These are phyloP conservation scores for Drosophila robusta DNA, from an alignment of 2,888 invertebrate genomes.

Conservation along the genomic window DNA sequence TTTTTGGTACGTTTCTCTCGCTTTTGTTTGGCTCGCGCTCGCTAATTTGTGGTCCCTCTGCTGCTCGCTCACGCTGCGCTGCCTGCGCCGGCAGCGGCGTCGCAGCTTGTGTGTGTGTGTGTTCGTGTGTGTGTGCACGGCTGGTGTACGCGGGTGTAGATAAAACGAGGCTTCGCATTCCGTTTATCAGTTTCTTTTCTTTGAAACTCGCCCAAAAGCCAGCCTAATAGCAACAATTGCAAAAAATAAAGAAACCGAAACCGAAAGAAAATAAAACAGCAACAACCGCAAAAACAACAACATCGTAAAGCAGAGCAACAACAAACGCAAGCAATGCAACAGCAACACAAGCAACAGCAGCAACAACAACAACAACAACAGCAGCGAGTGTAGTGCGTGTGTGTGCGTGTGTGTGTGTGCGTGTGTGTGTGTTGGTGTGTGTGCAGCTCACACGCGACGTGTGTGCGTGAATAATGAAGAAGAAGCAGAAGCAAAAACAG, in stretches of 20 bases:
- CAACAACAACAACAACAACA: slow-evolving; percentile 39
- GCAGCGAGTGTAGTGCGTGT: slow-evolving; percentile 63
- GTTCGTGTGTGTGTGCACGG: slow-evolving; percentile 5
- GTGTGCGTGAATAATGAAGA: slow-evolving; percentile 76
- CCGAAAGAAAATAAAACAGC: slow-evolving; percentile 8
- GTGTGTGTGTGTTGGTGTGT: slow-evolving; percentile 55
- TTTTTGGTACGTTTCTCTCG: background rate
- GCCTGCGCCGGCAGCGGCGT: slow-evolving; percentile 12
- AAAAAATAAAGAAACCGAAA: slow-evolving; percentile 3
- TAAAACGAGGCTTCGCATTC: slow-evolving; percentile 34
- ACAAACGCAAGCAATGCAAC: slow-evolving; percentile 30
- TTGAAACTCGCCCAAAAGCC: background rate
- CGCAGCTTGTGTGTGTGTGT: slow-evolving; percentile 11
- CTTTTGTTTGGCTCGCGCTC: slow-evolving; percentile 24
- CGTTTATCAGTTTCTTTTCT: slow-evolving; percentile 12
- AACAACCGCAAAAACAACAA: slow-evolving; percentile 10
- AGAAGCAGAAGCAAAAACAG: slow-evolving; percentile 75
- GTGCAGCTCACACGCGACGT: slow-evolving; percentile 65
- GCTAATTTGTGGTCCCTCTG: slow-evolving; percentile 23
- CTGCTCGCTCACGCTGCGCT: slow-evolving; percentile 12
- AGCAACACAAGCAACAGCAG: slow-evolving; percentile 30
- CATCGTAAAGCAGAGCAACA: slow-evolving; percentile 23
- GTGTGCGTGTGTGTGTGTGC: slow-evolving; percentile 38
- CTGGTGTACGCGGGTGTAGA: slow-evolving; percentile 43
- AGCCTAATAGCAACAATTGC: slow-evolving; percentile 24